A percentile compares a stretch with the other conserved stretches of the same genome.
Conservation (phyloP, 2,888 invertebrate genomes). For the Drosophila mercatorum region DNA sequence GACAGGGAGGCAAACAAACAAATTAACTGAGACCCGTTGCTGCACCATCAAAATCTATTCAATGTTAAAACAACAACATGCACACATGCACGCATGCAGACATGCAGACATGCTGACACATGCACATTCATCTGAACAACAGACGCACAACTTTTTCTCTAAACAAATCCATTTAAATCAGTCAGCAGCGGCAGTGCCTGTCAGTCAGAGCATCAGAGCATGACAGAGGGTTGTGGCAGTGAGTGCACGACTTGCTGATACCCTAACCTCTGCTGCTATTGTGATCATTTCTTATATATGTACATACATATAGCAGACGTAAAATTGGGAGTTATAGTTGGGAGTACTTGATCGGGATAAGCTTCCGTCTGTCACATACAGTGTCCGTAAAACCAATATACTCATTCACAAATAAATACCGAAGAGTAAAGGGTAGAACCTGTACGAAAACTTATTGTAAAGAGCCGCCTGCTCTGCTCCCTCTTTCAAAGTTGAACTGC, state of each 20-base stretch:
- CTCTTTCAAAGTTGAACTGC: slow-evolving; percentile 29
- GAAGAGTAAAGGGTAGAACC: slow-evolving; percentile 20
- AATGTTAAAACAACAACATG: slow-evolving; percentile 46
- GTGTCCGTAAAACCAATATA: background rate
- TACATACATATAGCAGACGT: no score
- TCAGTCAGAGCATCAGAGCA: slow-evolving; percentile 48
- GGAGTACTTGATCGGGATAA: no score
- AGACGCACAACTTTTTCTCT: slow-evolving; percentile 52
- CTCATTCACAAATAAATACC: background rate
- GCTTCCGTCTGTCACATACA: no score
- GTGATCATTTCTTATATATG: background rate
- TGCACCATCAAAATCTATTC: slow-evolving; percentile 38
- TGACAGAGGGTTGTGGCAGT: background rate
- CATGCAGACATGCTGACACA: slow-evolving; percentile 18
- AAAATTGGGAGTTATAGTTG: no score
- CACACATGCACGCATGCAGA: slow-evolving; percentile 17
- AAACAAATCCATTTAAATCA: slow-evolving; percentile 64
- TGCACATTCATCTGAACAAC: slow-evolving; percentile 17
- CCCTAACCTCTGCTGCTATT: background rate
- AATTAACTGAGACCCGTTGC: slow-evolving; percentile 59
- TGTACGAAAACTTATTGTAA: slow-evolving; percentile 42
- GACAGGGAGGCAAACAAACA: slow-evolving; percentile 76
- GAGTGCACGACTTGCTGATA: background rate
- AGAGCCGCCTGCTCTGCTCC: slow-evolving; percentile 24
- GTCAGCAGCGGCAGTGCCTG: slow-evolving; percentile 30